phyloP scores from a whole-genome alignment of 2,797 vertebrate genomes.

The Acanthornis magna region DNA sequence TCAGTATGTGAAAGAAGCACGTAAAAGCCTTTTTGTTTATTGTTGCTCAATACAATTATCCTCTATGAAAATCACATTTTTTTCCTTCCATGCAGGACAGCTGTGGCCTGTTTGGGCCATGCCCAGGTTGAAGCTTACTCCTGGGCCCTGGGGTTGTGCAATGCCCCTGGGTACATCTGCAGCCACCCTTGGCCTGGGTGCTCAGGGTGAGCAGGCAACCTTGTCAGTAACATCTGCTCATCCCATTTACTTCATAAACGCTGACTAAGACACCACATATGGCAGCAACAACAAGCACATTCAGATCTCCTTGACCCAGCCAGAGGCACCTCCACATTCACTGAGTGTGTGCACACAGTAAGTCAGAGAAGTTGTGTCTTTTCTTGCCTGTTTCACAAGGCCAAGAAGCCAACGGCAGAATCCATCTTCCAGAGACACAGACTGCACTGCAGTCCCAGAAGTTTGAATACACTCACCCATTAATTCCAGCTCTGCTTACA shows the following conservation, averaged over 20 bases:
- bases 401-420: not conserved
- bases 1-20: not conserved
- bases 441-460: not conserved
- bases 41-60: not conserved
- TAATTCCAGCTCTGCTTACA: not conserved
- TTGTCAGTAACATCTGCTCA: not conserved
- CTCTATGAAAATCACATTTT: not conserved
- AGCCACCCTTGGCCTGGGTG: not conserved
- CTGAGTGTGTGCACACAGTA: rapidly evolving
- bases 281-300: not conserved
- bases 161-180: rapidly evolving
- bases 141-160: not conserved
- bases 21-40: conserved; percentile 10
- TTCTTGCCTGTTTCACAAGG: not conserved
- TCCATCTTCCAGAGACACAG: not conserved
- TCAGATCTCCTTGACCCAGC: not conserved
- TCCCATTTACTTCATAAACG: not conserved
- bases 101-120: not conserved
- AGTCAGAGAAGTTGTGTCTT: not conserved
- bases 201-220: not conserved
- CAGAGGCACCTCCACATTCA: not conserved
- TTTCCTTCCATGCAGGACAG: not conserved
- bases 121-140: not conserved
- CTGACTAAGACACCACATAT: not conserved
- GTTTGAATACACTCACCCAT: not conserved